Conservation (phyloP, 2,113 vertebrate genomes). For the Mormyrus lacerda region DNA sequence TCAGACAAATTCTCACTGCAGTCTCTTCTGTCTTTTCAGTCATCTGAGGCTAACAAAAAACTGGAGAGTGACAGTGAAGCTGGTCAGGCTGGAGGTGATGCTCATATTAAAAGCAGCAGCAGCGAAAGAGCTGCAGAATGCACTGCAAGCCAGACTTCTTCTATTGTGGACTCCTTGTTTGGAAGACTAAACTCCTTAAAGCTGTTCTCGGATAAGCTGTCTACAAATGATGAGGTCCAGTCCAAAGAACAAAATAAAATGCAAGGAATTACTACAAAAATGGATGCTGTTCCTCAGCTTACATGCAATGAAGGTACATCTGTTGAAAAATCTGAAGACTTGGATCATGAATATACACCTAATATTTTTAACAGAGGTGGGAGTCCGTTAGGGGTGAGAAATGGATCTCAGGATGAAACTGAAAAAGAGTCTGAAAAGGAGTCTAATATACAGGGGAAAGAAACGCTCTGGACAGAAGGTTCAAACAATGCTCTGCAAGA, state of each 20-base stretch:
- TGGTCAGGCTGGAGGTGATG: neutral
- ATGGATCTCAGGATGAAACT: conserved; percentile 56
- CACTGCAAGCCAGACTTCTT: conserved; percentile 47
- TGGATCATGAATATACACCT: conserved; percentile 36
- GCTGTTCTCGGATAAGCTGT: conserved; percentile 53
- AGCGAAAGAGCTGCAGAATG: conserved; percentile 28
- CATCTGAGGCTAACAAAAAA: conserved; percentile 38
- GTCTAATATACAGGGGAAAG: conserved; percentile 52
- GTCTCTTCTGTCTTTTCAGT: conserved; percentile 56
- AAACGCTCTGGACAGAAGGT: conserved; percentile 31
- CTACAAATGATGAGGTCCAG: conserved; percentile 18
- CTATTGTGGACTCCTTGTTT: conserved; percentile 72
- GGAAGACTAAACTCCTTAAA: conserved; percentile 71
- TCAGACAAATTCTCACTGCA: conserved; percentile 57
- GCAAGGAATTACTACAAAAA: conserved; percentile 34
- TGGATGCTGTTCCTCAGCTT: conserved; percentile 28
- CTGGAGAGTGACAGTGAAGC: conserved; percentile 24
- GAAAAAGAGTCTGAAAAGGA: conserved; percentile 62
- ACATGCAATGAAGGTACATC: conserved; percentile 19
- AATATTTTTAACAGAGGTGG: conserved; percentile 41
- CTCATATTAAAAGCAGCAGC: conserved; percentile 21
- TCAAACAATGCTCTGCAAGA: neutral
- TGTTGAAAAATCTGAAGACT: conserved; percentile 22
- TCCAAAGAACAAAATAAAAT: conserved; percentile 29
- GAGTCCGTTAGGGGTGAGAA: conserved; percentile 35